Evolutionary conservation across 2,888 invertebrate species (phyloP), one percentile per base, ranked within the genome.

Genomic region (Tricholauxania praeusta): DNA sequence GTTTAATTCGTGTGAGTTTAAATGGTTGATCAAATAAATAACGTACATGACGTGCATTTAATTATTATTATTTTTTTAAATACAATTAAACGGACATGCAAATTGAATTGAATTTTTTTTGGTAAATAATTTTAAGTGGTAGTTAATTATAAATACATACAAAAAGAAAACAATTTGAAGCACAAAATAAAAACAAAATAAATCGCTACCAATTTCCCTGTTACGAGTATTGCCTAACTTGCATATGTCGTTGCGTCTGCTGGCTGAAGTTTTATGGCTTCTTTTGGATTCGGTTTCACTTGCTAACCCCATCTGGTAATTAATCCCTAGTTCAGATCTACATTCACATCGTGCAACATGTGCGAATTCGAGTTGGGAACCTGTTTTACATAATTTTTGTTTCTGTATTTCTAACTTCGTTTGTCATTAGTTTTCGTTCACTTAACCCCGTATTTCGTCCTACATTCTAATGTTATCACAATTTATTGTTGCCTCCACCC

Each of bases 371-470:
- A 14, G 57, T 10, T 49, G 12, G 19, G 55, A 72, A 75, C 72
- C 72, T 63, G 75, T 72, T 73, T 72, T 64, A 60, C 71, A 75
- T 72, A 65, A 68, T 64, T 66, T 73, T 60, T 62, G 73, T 67
- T 73, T 71, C 8, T 39, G 39, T 39, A 10, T 10, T 39, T 39
- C 39, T 39, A 39, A 39, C 39, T 39, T 39, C 4, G 10, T 39
- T 39, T 39, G 39, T 39, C 39, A 10, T 10, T 39, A 39, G 10
- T 39, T 4, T 39, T 39, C 39, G 39, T 39, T 39, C 39, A 10
- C 39, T 39, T 39, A 39, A 39, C 6, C 6, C 39, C 39, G 5
- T 39, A 39, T 1, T 39, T 39, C 39, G 8, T 39, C 39, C 10
- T 39, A 39, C 39, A 10, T 39, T 39, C 8, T 8, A 39, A 10